These are phyloP conservation scores for Penaeus monodon DNA, from an alignment of 2,888 invertebrate species.

Conservation along the genomic window DNA sequence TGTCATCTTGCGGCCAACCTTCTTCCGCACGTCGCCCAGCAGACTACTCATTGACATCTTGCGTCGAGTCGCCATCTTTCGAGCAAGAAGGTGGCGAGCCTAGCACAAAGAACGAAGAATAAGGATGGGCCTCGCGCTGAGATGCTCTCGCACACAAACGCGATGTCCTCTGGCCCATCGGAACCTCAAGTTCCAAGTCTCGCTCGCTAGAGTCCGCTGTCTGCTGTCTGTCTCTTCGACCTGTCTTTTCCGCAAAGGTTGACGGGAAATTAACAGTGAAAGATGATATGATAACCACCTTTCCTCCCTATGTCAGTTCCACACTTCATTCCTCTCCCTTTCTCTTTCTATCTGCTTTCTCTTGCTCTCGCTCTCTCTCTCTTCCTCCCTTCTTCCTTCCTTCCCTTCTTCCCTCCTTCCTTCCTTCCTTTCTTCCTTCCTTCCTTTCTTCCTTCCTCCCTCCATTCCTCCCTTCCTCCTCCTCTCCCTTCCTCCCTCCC, in stretches of 20 bases:
- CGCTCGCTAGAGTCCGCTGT: too few relatives aligned
- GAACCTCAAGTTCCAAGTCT: too few relatives aligned
- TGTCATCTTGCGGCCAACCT: not conserved
- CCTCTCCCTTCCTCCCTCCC: too few relatives aligned
- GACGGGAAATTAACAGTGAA: too few relatives aligned
- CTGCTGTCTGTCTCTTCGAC: too few relatives aligned
- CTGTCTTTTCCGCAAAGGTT: too few relatives aligned
- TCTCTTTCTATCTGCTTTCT: not conserved
- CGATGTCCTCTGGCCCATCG: too few relatives aligned
- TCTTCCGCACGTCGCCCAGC: conserved; percentile 9
- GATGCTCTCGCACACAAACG: too few relatives aligned
- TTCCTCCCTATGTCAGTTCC: not conserved
- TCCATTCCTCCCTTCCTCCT: too few relatives aligned
- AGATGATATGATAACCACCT: not conserved
- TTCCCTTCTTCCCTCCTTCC: not conserved
- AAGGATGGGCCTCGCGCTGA: too few relatives aligned
- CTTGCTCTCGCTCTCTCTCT: not conserved
- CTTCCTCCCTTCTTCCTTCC: not conserved
- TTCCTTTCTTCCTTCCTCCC: too few relatives aligned
- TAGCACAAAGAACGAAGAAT: too few relatives aligned
- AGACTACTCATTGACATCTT: conserved; percentile 9
- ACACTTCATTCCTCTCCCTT: not conserved
- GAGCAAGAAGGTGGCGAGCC: not conserved
- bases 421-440: not conserved
- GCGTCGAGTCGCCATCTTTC: conserved; percentile 1